Percentiles rank a stretch among this genome's conserved stretches.
phyloP scores from a whole-genome alignment of 1,140 invertebrate genomes.

The Berghia stephanieae region DNA sequence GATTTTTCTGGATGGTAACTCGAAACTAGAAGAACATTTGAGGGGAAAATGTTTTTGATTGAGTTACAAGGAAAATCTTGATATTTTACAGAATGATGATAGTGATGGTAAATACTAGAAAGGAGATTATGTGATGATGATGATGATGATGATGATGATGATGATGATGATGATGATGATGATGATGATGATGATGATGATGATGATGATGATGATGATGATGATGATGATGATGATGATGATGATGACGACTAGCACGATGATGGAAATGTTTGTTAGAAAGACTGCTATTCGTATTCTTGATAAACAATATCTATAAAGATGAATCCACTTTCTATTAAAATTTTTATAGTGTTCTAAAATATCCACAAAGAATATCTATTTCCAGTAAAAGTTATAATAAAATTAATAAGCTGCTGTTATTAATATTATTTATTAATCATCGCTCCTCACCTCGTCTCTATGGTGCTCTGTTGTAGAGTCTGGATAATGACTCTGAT shows the following conservation, averaged over 20 bases:
- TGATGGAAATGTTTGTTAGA: neutral
- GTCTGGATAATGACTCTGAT: slow-evolving; percentile 8
- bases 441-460: slow-evolving; percentile 8
- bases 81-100: too few species aligned
- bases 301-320: too few species aligned
- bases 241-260: too few species aligned
- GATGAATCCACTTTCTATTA: too few species aligned
- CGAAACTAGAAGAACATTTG: slow-evolving; percentile 53
- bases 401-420: neutral
- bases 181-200: slow-evolving; percentile 3
- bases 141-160: slow-evolving; percentile 7
- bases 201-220: slow-evolving; percentile 7
- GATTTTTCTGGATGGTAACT: slow-evolving; percentile 60
- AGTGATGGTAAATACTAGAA: too few species aligned
- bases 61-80: too few species aligned
- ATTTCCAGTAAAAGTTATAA: neutral
- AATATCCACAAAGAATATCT: too few species aligned
- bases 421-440: neutral
- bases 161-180: slow-evolving; percentile 8
- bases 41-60: too few species aligned
- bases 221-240: slow-evolving; percentile 8
- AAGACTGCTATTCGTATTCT: too few species aligned
- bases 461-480: neutral
- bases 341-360: too few species aligned
- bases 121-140: too few species aligned